These are phyloP conservation scores for Cirrhinus mrigala DNA, from an alignment of 2,797 vertebrate genomes.

Conservation along the genomic window DNA sequence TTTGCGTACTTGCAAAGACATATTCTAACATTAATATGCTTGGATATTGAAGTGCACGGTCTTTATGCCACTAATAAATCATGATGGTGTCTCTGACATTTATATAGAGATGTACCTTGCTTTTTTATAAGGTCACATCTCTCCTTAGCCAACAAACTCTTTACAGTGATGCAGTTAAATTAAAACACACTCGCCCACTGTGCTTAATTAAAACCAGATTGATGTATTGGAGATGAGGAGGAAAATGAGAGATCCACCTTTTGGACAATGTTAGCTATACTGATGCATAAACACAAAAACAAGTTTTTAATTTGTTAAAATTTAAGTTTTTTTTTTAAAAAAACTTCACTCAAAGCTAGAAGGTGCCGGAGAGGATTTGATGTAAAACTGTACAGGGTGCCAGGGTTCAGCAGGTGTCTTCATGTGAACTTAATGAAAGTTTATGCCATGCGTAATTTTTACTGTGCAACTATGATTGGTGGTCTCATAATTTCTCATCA, in stretches of 20 bases:
- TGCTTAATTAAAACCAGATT: background rate
- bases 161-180: background rate
- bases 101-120: background rate
- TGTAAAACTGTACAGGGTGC: background rate
- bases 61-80: conserved; percentile 10
- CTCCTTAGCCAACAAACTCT: conserved; percentile 12
- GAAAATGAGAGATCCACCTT: background rate
- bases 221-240: background rate
- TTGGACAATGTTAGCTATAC: background rate
- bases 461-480: background rate
- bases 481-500: conserved; percentile 23
- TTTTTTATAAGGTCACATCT: conserved; percentile 23
- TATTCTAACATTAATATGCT: background rate
- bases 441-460: background rate
- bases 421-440: conserved; percentile 1
- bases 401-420: background rate
- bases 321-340: background rate
- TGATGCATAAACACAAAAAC: background rate
- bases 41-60: background rate
- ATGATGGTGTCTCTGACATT: conserved; percentile 9
- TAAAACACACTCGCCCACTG: conserved; percentile 16
- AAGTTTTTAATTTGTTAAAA: background rate
- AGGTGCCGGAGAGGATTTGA: background rate
- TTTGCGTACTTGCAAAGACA: conserved; percentile 1
- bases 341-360: background rate